Evolutionary conservation across 2,888 invertebrate genomes (phyloP).

Genomic region (Neocrepidodera transversa): DNA sequence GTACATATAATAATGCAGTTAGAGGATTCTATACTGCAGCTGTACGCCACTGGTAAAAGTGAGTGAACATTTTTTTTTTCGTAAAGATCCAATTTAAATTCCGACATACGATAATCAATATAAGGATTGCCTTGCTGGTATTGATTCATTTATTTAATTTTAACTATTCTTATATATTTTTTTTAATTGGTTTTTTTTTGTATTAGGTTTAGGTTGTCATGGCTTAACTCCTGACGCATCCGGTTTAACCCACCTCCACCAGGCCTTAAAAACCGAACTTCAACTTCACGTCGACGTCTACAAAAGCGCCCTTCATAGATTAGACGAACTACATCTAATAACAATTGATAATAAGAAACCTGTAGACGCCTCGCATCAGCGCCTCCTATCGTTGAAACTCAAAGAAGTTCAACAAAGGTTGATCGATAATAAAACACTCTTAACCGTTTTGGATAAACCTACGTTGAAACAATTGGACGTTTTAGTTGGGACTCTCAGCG

Average conservation of each 20-base stretch:
- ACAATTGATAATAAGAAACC: conserved; percentile 66
- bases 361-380: conserved; percentile 87
- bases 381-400: conserved; percentile 82
- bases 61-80: no score
- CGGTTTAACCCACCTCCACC: conserved; percentile 77
- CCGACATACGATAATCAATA: no score
- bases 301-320: conserved; percentile 84
- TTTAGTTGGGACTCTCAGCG: conserved; percentile 73
- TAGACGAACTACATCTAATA: conserved; percentile 75
- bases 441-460: conserved; percentile 85
- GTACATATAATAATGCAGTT: no score
- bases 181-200: conserved; percentile 14
- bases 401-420: conserved; percentile 88
- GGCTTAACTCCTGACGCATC: conserved; percentile 76
- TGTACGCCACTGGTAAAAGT: no score
- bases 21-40: no score
- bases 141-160: no score
- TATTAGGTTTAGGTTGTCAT: conserved; percentile 78
- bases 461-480: conserved; percentile 77
- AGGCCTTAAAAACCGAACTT: conserved; percentile 83
- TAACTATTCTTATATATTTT: no score
- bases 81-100: no score
- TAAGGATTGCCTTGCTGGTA: no score
- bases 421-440: conserved; percentile 89
- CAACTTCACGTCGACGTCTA: conserved; percentile 85